A percentile compares a stretch with the other conserved stretches of the same genome.
Evolutionary conservation across 2,888 invertebrate species (phyloP).

Genomic region (Cylindroiulus punctatus): DNA sequence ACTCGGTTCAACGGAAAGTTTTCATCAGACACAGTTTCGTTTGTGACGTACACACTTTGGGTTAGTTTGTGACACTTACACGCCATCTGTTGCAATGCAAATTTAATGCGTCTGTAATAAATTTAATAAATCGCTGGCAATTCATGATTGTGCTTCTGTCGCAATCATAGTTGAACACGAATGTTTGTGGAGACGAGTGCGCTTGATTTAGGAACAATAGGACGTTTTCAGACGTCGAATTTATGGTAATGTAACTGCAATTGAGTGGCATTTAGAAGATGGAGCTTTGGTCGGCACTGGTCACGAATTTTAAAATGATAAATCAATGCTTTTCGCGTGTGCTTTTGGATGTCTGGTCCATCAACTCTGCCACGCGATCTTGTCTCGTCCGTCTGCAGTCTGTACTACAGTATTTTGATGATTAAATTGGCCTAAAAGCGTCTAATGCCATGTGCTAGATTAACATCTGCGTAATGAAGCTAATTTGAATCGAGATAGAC

Average conservation of each 20-base stretch:
- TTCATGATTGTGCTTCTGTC: background rate
- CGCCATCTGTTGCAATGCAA: conserved; percentile 2
- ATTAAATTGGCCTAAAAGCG: background rate
- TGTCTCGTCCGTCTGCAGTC: background rate
- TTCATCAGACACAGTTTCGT: background rate
- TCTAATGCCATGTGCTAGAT: background rate
- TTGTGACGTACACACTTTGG: background rate
- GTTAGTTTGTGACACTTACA: background rate
- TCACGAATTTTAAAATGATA: background rate
- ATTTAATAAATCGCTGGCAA: background rate
- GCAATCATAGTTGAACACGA: conserved; percentile 8
- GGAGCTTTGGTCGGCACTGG: background rate
- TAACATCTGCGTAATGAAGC: background rate
- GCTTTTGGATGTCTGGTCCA: background rate
- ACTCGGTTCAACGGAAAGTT: background rate
- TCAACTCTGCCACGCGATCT: background rate
- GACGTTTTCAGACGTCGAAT: conserved; percentile 5
- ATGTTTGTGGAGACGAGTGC: background rate
- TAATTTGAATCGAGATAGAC: background rate
- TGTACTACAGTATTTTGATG: background rate
- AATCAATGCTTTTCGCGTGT: background rate
- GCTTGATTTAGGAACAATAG: background rate
- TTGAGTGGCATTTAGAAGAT: background rate
- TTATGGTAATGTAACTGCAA: background rate
- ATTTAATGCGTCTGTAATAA: background rate